Evolutionary conservation across 2,888 invertebrate genomes (phyloP).

Genomic region (Rugalucina vietnamica): DNA sequence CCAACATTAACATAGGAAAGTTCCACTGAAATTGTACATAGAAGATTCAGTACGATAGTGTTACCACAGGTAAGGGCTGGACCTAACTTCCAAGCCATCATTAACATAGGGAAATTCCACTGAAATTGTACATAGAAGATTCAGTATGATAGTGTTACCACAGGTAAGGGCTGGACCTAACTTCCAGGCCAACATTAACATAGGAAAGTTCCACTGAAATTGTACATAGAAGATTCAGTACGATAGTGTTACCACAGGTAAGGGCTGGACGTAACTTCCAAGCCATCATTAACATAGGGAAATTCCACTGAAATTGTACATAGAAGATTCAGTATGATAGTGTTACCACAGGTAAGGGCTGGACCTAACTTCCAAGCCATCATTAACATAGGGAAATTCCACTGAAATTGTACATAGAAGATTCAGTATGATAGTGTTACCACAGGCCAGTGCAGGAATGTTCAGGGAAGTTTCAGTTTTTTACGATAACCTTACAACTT

Average conservation of each 20-base stretch:
- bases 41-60: conserved; percentile 81
- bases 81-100: conserved; percentile 80
- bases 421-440: too few relatives aligned
- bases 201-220: conserved; percentile 84
- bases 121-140: too few relatives aligned
- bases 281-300: conserved; percentile 78
- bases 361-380: conserved; percentile 80
- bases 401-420: too few relatives aligned
- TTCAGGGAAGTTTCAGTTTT: too few relatives aligned
- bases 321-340: conserved; percentile 82
- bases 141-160: conserved; percentile 81
- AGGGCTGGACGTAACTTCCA: conserved; percentile 82
- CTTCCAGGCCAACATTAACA: conserved; percentile 79
- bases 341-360: conserved; percentile 82
- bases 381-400: conserved; percentile 82
- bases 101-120: conserved; percentile 82
- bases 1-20: conserved; percentile 79
- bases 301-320: conserved; percentile 85
- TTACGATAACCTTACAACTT: too few relatives aligned
- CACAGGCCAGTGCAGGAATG: too few relatives aligned
- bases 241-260: conserved; percentile 81
- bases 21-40: conserved; percentile 85
- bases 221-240: too few relatives aligned
- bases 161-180: conserved; percentile 82
- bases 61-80: conserved; percentile 83